Percentiles rank a stretch among this genome's conserved stretches.
These are phyloP conservation scores for Apistogramma diplotaenia DNA, from an alignment of 2,113 vertebrate genomes.

Conservation along the genomic window DNA sequence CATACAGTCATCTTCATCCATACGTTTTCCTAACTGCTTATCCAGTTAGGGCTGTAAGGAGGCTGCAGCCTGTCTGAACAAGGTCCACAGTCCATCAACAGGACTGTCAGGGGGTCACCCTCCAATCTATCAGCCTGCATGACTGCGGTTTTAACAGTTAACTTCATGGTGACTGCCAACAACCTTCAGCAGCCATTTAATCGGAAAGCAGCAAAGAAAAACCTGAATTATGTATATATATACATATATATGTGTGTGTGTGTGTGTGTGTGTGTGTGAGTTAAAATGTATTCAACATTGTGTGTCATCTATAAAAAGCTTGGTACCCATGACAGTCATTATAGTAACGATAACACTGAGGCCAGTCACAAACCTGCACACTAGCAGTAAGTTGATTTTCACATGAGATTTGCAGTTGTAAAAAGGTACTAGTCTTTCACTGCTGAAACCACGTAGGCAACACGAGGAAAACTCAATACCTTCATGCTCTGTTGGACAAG, in stretches of 20 bases:
- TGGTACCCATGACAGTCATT: background rate
- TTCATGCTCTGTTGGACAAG: conserved; percentile 43
- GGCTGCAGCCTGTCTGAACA: background rate
- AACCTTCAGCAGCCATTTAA: too few species aligned
- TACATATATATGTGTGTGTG: too few species aligned
- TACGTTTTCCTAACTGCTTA: background rate
- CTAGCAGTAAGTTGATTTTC: background rate
- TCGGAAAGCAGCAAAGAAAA: too few species aligned
- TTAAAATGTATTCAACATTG: background rate
- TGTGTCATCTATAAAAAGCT: background rate
- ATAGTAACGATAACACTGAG: background rate
- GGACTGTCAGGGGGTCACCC: background rate
- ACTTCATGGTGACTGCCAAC: too few species aligned
- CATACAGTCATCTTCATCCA: background rate
- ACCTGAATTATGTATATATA: too few species aligned
- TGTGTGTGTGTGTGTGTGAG: too few species aligned
- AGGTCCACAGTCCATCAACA: background rate
- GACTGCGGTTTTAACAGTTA: too few species aligned
- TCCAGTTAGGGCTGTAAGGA: background rate
- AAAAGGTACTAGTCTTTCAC: background rate
- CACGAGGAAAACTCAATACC: conserved; percentile 48
- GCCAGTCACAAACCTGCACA: background rate
- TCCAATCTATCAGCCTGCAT: too few species aligned
- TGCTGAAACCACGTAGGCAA: conserved; percentile 8
- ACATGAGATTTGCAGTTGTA: background rate